A percentile compares a stretch with the other conserved stretches of the same genome.
Evolutionary conservation across 2,113 vertebrate genomes (phyloP).

Genomic region (Ciconia stormi): DNA sequence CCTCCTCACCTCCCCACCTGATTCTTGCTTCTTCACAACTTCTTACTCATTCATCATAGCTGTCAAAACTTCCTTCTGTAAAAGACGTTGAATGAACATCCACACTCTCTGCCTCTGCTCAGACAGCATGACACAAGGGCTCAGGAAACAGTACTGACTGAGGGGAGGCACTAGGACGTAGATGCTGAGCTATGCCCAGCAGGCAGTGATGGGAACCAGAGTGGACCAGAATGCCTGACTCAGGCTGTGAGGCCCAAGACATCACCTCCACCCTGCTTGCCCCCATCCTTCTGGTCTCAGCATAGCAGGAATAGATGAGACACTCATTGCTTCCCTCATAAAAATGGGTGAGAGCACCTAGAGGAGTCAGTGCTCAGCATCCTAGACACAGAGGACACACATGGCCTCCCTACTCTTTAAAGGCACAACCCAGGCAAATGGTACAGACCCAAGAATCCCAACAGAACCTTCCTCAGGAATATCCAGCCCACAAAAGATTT

Average conservation of each 20-base stretch:
- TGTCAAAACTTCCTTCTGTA: neutral
- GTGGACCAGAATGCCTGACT: neutral
- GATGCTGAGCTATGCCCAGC: neutral
- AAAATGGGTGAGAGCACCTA: neutral
- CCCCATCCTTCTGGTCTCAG: neutral
- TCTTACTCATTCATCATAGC: neutral
- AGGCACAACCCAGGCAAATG: neutral
- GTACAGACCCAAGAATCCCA: neutral
- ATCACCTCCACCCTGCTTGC: neutral
- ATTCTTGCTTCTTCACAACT: neutral
- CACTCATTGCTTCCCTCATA: neutral
- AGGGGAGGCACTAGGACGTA: neutral
- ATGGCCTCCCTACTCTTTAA: neutral
- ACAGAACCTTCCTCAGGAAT: neutral
- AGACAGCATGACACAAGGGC: neutral
- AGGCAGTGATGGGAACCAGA: neutral
- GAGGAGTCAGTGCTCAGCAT: neutral
- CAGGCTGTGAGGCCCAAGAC: neutral
- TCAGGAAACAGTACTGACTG: neutral
- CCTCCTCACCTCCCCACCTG: neutral
- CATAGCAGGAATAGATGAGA: neutral
- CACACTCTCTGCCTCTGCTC: neutral
- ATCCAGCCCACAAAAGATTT: neutral
- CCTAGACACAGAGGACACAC: neutral
- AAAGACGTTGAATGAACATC: neutral